These are phyloP conservation scores for Patiria miniata DNA, from an alignment of 35 echinoderm and acorn worm genomes.

Conservation along the genomic window DNA sequence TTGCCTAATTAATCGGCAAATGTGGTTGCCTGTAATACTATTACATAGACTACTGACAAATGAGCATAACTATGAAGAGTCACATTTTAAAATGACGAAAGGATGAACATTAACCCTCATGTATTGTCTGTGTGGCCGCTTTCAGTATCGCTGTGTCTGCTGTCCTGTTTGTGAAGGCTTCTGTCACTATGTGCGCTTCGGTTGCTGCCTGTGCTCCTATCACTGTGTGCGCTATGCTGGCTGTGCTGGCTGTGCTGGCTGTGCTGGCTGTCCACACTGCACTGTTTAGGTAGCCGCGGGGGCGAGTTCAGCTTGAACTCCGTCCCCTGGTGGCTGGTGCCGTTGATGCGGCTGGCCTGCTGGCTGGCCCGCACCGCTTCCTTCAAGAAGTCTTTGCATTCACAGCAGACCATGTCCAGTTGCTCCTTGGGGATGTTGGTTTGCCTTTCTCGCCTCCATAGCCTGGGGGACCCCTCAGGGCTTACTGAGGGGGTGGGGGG, in stretches of 20 bases:
- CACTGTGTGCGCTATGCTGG: not conserved
- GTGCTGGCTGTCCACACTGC: not conserved
- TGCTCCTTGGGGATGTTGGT: not conserved
- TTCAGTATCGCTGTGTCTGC: too few relatives aligned
- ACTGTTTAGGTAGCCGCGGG: not conserved
- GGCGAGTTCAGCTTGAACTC: constrained; percentile 1
- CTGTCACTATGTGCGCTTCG: too few relatives aligned
- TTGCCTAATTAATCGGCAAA: too few relatives aligned
- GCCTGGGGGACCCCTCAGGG: not conserved
- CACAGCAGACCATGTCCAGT: constrained; percentile 25
- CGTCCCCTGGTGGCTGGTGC: constrained; percentile 10
- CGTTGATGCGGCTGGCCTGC: constrained; percentile 9
- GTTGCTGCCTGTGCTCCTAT: not conserved
- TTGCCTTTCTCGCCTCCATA: constrained; percentile 30
- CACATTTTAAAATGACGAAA: too few relatives aligned
- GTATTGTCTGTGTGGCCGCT: too few relatives aligned
- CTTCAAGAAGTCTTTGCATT: constrained; percentile 40
- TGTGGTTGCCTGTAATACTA: too few relatives aligned
- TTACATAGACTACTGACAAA: too few relatives aligned
- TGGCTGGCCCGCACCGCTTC: constrained; percentile 34
- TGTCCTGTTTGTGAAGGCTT: too few relatives aligned
- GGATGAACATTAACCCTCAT: too few relatives aligned
- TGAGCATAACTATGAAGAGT: too few relatives aligned
- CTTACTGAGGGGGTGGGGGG: constrained; percentile 28
- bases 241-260: not conserved